Conservation (phyloP, 92 coral and sea anemone genomes). For the Zoanthus sansibaricus region DNA sequence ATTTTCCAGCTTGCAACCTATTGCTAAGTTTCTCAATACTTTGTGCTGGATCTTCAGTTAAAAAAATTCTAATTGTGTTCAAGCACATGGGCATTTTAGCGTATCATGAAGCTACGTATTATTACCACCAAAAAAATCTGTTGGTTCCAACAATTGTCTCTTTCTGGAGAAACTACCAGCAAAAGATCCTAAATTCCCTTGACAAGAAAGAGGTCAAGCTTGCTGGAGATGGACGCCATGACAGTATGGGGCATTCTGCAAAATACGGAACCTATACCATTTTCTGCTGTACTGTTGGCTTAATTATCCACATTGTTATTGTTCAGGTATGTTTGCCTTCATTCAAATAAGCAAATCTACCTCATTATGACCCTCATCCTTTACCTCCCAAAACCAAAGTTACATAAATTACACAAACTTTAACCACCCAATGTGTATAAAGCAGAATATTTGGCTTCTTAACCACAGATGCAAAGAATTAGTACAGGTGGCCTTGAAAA, state of each 20-base stretch:
- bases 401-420: no score
- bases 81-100: conserved; percentile 23
- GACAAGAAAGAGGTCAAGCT: neutral
- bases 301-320: neutral
- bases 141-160: neutral
- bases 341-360: no score
- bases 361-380: no score
- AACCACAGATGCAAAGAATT: no score
- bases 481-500: no score
- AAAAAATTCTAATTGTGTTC: conserved; percentile 11
- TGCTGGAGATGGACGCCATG: neutral
- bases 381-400: no score
- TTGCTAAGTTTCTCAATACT: conserved; percentile 42
- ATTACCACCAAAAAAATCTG: neutral
- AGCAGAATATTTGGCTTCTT: no score
- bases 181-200: neutral
- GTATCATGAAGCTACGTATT: neutral
- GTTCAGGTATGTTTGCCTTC: neutral
- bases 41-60: conserved; percentile 39
- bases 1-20: conserved; percentile 34
- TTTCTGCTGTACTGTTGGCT: neutral
- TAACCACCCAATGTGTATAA: no score
- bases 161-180: neutral
- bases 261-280: neutral
- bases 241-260: neutral